Percentiles rank a stretch among this genome's conserved stretches.
Conservation (phyloP, 2,113 vertebrate genomes). For the Potamarius usumacintae region DNA sequence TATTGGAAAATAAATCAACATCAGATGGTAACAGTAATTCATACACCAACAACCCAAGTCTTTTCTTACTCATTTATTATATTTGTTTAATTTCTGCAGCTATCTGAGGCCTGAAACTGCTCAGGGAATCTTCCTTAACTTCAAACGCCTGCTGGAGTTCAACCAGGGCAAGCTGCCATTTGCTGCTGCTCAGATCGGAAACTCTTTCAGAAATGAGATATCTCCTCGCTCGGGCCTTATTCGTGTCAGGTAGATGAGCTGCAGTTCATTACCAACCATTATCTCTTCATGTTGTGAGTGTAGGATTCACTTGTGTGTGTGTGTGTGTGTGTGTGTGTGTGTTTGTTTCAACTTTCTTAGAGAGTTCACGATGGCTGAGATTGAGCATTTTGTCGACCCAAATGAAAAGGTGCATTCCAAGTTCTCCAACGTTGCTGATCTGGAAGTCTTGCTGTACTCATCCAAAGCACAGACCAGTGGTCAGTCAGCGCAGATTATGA, state of each 20-base stretch:
- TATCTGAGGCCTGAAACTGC: conserved; percentile 98
- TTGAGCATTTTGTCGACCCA: conserved; percentile 98
- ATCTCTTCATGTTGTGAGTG: neutral
- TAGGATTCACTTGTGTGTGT: neutral
- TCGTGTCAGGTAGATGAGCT: conserved; percentile 84
- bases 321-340: too few relatives aligned
- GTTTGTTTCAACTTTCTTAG: conserved; percentile 61
- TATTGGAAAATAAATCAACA: neutral
- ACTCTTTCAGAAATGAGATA: conserved; percentile 98
- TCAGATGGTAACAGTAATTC: neutral
- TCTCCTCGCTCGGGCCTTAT: conserved; percentile 97
- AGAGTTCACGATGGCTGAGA: conserved; percentile 99
- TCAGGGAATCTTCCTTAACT: conserved; percentile 99
- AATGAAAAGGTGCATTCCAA: conserved; percentile 92
- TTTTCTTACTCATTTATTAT: neutral
- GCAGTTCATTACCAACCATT: neutral
- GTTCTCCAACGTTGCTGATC: conserved; percentile 85
- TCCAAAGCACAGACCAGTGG: conserved; percentile 95
- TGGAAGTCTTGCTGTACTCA: conserved; percentile 86
- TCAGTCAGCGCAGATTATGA: conserved; percentile 88
- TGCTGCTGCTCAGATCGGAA: conserved; percentile 97
- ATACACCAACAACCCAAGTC: too few relatives aligned
- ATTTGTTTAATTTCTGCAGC: conserved; percentile 64
- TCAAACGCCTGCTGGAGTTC: conserved; percentile 96
- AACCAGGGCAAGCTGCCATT: conserved; percentile 98